phyloP scores from a whole-genome alignment of 2,888 invertebrate genomes.

The Strigamia crassipes region DNA sequence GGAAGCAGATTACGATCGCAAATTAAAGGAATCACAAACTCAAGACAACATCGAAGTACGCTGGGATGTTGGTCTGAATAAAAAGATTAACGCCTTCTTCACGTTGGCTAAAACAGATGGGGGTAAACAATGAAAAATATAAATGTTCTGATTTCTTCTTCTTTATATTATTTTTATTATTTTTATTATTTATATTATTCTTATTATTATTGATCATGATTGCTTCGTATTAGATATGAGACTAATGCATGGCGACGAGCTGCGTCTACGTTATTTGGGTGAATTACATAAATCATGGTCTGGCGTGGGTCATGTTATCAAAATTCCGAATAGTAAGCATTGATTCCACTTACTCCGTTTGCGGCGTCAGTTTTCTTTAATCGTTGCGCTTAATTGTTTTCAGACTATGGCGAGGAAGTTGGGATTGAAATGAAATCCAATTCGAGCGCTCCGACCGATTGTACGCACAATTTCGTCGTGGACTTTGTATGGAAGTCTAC shows the following conservation, averaged over 20 bases:
- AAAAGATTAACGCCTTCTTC: constrained; percentile 97
- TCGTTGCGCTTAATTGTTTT: neutral
- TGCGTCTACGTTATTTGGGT: constrained; percentile 88
- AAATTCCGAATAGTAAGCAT: constrained; percentile 65
- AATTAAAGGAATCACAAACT: constrained; percentile 95
- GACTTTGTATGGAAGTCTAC: constrained; percentile 99
- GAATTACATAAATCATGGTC: constrained; percentile 94
- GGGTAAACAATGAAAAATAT: constrained; percentile 59
- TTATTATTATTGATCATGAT: no score
- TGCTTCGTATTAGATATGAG: constrained; percentile 77
- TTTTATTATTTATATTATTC: no score
- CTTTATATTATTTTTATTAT: no score
- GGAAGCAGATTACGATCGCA: constrained; percentile 98
- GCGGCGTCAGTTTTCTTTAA: neutral
- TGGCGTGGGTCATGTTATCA: constrained; percentile 96
- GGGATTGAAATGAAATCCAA: constrained; percentile 94
- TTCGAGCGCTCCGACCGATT: constrained; percentile 89
- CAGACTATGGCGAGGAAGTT: constrained; percentile 93
- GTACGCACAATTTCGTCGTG: constrained; percentile 93
- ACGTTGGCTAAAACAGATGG: constrained; percentile 96
- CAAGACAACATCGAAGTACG: constrained; percentile 97
- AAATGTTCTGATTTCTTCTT: no score
- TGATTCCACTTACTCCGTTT: no score
- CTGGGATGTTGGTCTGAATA: constrained; percentile 98
- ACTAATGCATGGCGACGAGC: constrained; percentile 97